Evolutionary conservation across 2,113 vertebrate genomes (phyloP).

Genomic region (Myrmophylax atrothorax): DNA sequence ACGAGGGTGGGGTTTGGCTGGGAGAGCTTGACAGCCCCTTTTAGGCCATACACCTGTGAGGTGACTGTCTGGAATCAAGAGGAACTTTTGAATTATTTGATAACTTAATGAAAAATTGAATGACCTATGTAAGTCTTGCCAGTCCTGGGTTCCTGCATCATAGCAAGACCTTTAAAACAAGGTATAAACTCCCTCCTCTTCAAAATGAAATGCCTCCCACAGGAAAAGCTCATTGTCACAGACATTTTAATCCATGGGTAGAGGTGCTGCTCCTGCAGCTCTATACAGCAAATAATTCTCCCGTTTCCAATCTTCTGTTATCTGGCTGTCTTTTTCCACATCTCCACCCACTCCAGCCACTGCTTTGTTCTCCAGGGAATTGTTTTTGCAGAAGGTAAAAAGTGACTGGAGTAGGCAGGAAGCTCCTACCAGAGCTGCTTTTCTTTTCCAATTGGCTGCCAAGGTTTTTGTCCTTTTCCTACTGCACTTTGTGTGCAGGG

Average conservation of each 20-base stretch:
- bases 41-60: background rate
- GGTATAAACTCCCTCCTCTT: background rate
- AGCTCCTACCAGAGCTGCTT: background rate
- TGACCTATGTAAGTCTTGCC: background rate
- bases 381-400: background rate
- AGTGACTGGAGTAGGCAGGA: background rate
- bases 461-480: background rate
- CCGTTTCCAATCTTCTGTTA: background rate
- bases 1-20: rapidly evolving
- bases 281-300: background rate
- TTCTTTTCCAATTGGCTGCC: background rate
- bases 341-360: background rate
- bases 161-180: background rate
- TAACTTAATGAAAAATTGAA: background rate
- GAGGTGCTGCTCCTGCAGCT: background rate
- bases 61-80: background rate
- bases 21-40: background rate
- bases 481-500: background rate
- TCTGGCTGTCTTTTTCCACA: background rate
- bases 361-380: background rate
- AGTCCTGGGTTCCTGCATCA: background rate
- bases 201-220: background rate
- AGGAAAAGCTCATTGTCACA: background rate
- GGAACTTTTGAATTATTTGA: background rate
- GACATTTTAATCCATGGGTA: background rate